phyloP scores from a whole-genome alignment of 64 coral and sea anemone genomes.

The Montipora efflorescens region DNA sequence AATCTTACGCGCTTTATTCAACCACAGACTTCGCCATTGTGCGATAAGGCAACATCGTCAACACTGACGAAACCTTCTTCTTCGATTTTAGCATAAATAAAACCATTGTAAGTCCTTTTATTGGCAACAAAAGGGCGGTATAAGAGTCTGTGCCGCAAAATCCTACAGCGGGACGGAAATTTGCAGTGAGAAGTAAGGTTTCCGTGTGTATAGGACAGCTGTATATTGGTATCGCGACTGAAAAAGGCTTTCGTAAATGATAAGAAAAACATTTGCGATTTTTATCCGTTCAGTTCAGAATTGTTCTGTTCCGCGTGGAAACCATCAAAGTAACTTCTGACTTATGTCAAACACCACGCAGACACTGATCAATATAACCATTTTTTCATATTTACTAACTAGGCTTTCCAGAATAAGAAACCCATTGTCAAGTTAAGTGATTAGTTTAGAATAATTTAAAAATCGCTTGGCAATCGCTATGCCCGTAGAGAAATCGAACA shows the following conservation, averaged over 20 bases:
- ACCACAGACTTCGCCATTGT: neutral
- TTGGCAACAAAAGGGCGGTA: neutral
- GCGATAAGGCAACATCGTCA: slow-evolving; percentile 5
- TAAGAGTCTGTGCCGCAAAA: neutral
- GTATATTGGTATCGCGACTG: slow-evolving; percentile 2
- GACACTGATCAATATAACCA: too few species aligned
- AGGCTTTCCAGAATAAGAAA: too few species aligned
- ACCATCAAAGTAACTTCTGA: neutral
- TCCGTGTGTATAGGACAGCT: neutral
- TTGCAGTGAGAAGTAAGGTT: neutral
- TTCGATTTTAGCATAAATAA: neutral
- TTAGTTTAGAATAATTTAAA: too few species aligned
- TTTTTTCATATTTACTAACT: too few species aligned
- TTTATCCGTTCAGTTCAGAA: neutral
- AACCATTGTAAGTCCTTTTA: neutral
- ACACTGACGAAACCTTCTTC: neutral
- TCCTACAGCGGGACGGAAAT: neutral
- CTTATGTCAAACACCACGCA: neutral
- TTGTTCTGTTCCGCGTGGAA: neutral
- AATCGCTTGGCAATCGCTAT: neutral
- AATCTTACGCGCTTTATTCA: neutral
- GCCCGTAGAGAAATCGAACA: neutral
- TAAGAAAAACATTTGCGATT: slow-evolving; percentile 16
- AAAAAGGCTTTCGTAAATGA: slow-evolving; percentile 36
- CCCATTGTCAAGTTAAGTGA: too few species aligned